Percentiles rank a stretch among this genome's conserved stretches.
Evolutionary conservation across 37 sponge, comb jelly and placozoan genomes (phyloP).

Genomic region (Spongilla lacustris): DNA sequence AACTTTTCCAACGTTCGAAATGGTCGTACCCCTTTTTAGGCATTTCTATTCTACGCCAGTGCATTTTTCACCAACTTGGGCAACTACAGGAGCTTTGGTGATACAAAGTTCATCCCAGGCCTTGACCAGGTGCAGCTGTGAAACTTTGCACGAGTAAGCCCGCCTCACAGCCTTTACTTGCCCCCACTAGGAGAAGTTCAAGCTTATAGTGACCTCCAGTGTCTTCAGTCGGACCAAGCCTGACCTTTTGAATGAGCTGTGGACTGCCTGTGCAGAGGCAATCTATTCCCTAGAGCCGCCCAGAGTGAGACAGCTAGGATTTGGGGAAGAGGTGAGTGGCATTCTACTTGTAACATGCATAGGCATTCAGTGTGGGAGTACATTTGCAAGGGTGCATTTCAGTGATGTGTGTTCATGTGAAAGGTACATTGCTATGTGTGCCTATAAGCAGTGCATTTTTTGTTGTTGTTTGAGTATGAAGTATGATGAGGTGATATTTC

Average conservation of each 20-base stretch:
- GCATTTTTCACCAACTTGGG: constrained; percentile 88
- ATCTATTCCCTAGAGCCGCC: constrained; percentile 71
- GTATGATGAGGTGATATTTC: too few relatives aligned
- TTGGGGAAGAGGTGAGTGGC: constrained; percentile 68
- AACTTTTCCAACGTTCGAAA: neutral
- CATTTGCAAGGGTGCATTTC: too few relatives aligned
- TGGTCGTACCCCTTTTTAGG: constrained; percentile 31
- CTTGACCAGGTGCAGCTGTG: constrained; percentile 51
- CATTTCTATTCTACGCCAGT: constrained; percentile 76
- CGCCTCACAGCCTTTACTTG: neutral
- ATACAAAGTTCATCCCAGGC: constrained; percentile 86
- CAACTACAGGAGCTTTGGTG: constrained; percentile 91
- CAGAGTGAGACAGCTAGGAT: constrained; percentile 70
- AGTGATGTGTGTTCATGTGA: constrained; percentile 29
- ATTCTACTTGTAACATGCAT: neutral
- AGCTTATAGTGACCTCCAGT: constrained; percentile 50
- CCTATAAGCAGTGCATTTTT: too few relatives aligned
- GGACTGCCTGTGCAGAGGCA: constrained; percentile 59
- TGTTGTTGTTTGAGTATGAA: too few relatives aligned
- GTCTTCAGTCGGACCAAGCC: constrained; percentile 24
- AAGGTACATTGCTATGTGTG: too few relatives aligned
- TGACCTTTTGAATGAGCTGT: constrained; percentile 50
- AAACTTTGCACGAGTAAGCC: neutral
- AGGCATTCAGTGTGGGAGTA: too few relatives aligned
- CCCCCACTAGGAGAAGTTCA: constrained; percentile 55